Base-by-base conservation (phyloP, 1,140 invertebrate genomes). In the Tenebrio molitor region DNA sequence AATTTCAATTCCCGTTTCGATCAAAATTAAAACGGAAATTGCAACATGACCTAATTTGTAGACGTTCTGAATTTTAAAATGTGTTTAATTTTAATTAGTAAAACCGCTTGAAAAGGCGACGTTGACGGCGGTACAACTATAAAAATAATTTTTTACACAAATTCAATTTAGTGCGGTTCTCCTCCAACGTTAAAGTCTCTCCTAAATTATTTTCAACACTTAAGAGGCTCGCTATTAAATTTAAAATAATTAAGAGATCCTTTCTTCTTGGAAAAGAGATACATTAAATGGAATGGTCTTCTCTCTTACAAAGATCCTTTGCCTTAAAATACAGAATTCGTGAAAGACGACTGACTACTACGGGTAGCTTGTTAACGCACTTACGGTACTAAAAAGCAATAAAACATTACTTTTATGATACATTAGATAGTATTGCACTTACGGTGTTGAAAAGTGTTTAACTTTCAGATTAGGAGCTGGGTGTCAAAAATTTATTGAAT, bases 161-260 rank as follows among this genome's bases (percentile, higher is more conserved):
- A 50, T 50, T 58, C 12, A 58, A 58, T 58, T 58, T 58, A 12
- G 50, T 58, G 50, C 21, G 50, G 50, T 58, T 15, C 23, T 33
- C 23, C 23, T 5, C 50, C 50, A 58, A 6, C 50, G 15, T 58
- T 58, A 58, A 58, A 58, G 15, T 58, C 50, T 58, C 50, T 58
- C n/a, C 12, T 58, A 58, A 58, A 58, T 58, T 58, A 33, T 58
- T 58, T 58, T 58, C 50, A 58, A 58, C 50, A 58, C 50, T 58
- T 58, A 58, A 58, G 50, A 25, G 50, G 21, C 21, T 29, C 50
- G 50, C 50, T 58, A 58, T 58, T 58, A 58, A 58, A 58, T 58
- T 58, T 29, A 58, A 58, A 58, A 58, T 58, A 58, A 58, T 58
- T 58, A 58, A 58, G 50, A 25, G 50, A 58, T 29, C 23, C 50